phyloP scores from a whole-genome alignment of 2,888 invertebrate species.

The Cephonodes hylas region DNA sequence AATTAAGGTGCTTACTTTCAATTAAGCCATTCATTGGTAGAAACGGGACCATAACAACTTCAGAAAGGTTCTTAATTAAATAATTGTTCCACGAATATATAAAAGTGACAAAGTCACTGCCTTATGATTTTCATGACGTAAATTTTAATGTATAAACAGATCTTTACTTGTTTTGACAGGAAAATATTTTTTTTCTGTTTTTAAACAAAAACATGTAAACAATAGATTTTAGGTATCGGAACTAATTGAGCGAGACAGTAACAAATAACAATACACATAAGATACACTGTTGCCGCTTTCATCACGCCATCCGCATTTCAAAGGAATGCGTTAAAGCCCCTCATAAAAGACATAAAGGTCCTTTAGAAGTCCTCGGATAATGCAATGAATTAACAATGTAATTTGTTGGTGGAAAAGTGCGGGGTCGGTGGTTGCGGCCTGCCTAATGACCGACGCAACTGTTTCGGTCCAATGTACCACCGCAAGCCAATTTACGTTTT shows the following conservation, averaged over 20 bases:
- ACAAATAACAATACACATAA: not conserved
- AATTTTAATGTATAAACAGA: not conserved
- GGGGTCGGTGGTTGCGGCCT: constrained; percentile 36
- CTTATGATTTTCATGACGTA: not conserved
- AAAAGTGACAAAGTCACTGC: not conserved
- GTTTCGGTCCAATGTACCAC: constrained; percentile 38
- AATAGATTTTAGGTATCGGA: not conserved
- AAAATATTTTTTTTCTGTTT: not conserved
- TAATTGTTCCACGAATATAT: not conserved
- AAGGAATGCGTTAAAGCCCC: not conserved
- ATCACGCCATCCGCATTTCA: not conserved
- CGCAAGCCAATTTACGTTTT: constrained; percentile 47
- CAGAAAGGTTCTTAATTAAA: not conserved
- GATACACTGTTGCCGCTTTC: not conserved
- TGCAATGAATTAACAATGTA: constrained; percentile 51
- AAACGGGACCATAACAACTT: not conserved
- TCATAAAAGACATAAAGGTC: not conserved
- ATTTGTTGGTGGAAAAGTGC: constrained; percentile 43
- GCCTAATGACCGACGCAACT: constrained; percentile 44
- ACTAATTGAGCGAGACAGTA: not conserved
- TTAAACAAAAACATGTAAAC: not conserved
- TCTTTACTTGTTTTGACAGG: not conserved
- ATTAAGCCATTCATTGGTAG: not conserved
- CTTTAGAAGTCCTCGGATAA: not conserved
- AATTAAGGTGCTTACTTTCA: not conserved